These are phyloP conservation scores for Galeopterus variegatus DNA, from an alignment of 2,113 vertebrate species.

Conservation along the genomic window DNA sequence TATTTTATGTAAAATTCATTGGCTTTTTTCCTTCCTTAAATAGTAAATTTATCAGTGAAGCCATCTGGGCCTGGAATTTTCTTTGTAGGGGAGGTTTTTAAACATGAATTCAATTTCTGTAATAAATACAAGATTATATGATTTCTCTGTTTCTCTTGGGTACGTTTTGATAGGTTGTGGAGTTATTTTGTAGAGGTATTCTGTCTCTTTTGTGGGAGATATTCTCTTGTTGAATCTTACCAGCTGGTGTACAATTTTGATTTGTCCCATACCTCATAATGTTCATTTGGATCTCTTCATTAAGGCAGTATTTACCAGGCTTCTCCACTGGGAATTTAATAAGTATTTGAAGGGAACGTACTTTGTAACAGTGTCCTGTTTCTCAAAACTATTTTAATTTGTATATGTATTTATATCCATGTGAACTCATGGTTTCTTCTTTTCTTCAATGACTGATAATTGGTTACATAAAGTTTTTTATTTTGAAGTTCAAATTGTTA, in stretches of 20 bases:
- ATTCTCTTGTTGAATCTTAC: not conserved
- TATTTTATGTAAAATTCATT: not conserved
- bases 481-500: not conserved
- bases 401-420: not conserved
- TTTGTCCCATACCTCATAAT: not conserved
- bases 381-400: slow-evolving; percentile 10
- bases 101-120: not conserved
- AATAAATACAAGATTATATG: not conserved
- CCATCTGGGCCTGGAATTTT: not conserved
- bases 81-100: slow-evolving; percentile 15
- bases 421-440: not conserved
- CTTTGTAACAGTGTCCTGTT: not conserved
- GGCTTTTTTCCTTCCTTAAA: slow-evolving; percentile 36
- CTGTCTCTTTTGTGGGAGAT: not conserved
- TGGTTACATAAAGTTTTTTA: not conserved
- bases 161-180: not conserved
- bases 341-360: not conserved
- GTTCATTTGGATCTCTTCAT: not conserved
- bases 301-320: not conserved
- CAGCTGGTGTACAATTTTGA: not conserved
- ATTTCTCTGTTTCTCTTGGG: slow-evolving; percentile 1
- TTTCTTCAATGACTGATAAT: not conserved
- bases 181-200: not conserved
- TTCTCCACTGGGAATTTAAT: not conserved
- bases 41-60: slow-evolving; percentile 13